Percentiles rank a stretch among this genome's conserved stretches.
These are phyloP conservation scores for Iphiclides podalirius DNA, from an alignment of 2,888 invertebrate species.

Conservation along the genomic window DNA sequence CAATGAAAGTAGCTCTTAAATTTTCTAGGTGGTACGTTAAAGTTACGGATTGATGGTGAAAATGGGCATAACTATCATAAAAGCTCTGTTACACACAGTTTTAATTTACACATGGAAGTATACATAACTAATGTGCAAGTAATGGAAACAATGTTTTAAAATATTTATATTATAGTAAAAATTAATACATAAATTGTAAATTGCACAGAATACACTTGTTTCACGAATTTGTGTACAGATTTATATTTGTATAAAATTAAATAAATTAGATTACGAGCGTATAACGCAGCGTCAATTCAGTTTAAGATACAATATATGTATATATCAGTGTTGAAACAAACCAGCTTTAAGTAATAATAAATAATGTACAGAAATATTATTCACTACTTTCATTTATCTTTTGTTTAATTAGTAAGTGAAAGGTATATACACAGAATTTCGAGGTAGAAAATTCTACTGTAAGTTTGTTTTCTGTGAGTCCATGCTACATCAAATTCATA, in stretches of 20 bases:
- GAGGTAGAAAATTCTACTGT: no score
- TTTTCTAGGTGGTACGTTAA: no score
- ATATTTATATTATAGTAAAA: background rate
- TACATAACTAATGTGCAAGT: no score
- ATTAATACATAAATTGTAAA: background rate
- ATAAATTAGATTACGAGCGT: conserved; percentile 5
- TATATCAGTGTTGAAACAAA: conserved; percentile 5
- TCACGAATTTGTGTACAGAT: background rate
- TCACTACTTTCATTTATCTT: background rate
- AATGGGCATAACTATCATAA: no score
- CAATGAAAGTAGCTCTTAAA: no score
- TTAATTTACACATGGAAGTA: no score
- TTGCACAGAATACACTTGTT: background rate
- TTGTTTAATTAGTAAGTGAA: no score
- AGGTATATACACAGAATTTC: no score
- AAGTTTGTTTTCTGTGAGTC: no score
- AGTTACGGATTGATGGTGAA: no score
- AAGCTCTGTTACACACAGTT: no score
- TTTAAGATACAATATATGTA: conserved; percentile 13
- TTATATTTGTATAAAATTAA: background rate
- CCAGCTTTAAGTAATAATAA: conserved; percentile 19
- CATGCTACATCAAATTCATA: no score
- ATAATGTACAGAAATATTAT: background rate
- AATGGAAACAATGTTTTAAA: background rate
- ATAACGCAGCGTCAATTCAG: conserved; percentile 18